These are phyloP conservation scores for Phalacrocorax brasilianus DNA, from an alignment of 2,113 vertebrate genomes.

Conservation along the genomic window DNA sequence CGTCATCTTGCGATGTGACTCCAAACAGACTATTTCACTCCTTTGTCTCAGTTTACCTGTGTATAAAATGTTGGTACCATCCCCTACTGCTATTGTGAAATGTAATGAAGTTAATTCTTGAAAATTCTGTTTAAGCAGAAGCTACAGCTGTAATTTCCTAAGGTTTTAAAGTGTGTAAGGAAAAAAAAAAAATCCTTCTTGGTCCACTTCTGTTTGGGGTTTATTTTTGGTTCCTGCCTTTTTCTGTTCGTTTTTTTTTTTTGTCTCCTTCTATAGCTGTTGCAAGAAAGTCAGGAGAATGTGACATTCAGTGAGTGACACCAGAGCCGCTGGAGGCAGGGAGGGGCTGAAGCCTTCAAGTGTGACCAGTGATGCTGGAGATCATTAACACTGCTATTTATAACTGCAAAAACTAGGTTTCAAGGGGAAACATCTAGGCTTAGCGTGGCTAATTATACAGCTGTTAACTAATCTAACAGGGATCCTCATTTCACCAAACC, in stretches of 20 bases:
- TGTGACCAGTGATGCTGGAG: conserved; percentile 31
- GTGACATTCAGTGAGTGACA: conserved; percentile 52
- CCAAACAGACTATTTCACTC: neutral
- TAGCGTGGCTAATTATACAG: conserved; percentile 37
- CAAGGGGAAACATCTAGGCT: conserved; percentile 36
- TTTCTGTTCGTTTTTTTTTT: neutral
- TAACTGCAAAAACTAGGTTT: conserved; percentile 40
- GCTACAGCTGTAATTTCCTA: neutral
- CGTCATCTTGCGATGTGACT: conserved; percentile 33
- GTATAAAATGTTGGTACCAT: neutral
- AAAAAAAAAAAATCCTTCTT: neutral
- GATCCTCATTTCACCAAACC: conserved; percentile 39
- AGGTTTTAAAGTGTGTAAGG: neutral
- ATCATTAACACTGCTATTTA: conserved; percentile 55
- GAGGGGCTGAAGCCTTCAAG: neutral
- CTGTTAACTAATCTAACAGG: conserved; percentile 41
- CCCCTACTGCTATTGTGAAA: neutral
- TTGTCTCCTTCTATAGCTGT: neutral
- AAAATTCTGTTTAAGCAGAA: neutral
- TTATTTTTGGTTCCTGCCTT: conserved; percentile 9
- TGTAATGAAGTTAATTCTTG: conserved; percentile 4
- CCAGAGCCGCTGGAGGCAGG: neutral
- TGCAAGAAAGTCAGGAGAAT: neutral
- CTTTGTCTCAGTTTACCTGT: conserved; percentile 52
- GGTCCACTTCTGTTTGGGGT: neutral